Evolutionary conservation across 2,797 vertebrate genomes (phyloP).

Genomic region (Cirrhinus molitorella): DNA sequence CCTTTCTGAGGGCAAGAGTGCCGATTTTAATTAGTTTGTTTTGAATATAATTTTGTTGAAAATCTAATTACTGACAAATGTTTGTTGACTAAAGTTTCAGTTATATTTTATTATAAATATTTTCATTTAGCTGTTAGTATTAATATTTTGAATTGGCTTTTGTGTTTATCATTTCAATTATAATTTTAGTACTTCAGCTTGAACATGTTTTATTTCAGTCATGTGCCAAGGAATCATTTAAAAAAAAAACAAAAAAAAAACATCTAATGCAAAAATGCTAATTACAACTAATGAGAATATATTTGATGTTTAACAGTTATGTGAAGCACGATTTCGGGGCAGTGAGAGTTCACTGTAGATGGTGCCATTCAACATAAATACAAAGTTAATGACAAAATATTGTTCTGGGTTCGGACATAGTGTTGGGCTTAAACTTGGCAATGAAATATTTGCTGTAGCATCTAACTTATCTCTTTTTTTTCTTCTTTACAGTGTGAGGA

Average conservation of each 20-base stretch:
- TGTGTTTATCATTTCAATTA: neutral
- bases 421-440: neutral
- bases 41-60: neutral
- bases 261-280: neutral
- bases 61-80: neutral
- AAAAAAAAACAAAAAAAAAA: too few species aligned
- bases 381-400: neutral
- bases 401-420: neutral
- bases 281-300: neutral
- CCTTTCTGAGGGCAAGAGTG: neutral
- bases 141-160: neutral
- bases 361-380: too few species aligned
- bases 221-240: neutral
- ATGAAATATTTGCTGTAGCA: constrained; percentile 6
- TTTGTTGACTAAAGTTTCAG: neutral
- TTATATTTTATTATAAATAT: too few species aligned
- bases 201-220: neutral
- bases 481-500: constrained; percentile 88
- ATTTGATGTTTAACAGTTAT: neutral
- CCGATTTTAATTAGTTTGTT: constrained; percentile 30
- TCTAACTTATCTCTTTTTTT: constrained; percentile 29
- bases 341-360: too few species aligned
- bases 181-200: neutral
- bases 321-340: neutral
- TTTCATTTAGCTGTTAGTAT: too few species aligned